A percentile compares a stretch with the other conserved stretches of the same genome.
These are phyloP conservation scores for Linnaemya tessellans DNA, from an alignment of 2,888 invertebrate genomes.

Conservation along the genomic window DNA sequence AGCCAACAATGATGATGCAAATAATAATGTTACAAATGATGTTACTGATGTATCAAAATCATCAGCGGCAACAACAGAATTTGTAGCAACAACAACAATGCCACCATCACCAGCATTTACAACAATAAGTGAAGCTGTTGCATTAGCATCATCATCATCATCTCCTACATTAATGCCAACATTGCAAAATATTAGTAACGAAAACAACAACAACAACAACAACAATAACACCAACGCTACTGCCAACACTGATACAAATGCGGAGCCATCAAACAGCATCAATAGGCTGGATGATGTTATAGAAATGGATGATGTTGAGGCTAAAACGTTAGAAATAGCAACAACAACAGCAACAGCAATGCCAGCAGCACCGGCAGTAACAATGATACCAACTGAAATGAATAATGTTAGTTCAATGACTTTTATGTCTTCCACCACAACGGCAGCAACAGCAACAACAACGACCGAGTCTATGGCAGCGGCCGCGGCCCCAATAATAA, in stretches of 20 bases:
- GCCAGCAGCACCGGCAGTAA: slow-evolving; percentile 26
- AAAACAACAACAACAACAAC: slow-evolving; percentile 64
- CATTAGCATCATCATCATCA: slow-evolving; percentile 61
- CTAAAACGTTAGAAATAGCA: slow-evolving; percentile 62
- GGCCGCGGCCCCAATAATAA: slow-evolving; percentile 61
- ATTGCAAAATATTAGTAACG: slow-evolving; percentile 56
- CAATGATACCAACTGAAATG: slow-evolving; percentile 53
- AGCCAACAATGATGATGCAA: slow-evolving; percentile 74
- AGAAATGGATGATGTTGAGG: slow-evolving; percentile 62
- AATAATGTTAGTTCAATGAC: slow-evolving; percentile 75
- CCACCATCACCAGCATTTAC: slow-evolving; percentile 37
- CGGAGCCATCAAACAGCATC: slow-evolving; percentile 31
- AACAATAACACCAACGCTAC: slow-evolving; percentile 64
- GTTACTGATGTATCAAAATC: slow-evolving; percentile 62
- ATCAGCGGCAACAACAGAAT: slow-evolving; percentile 44
- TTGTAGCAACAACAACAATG: slow-evolving; percentile 45
- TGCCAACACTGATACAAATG: slow-evolving; percentile 30
- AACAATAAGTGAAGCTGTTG: slow-evolving; percentile 55
- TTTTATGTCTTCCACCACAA: slow-evolving; percentile 62
- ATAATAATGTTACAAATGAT: slow-evolving; percentile 63
- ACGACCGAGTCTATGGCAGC: slow-evolving; percentile 48
- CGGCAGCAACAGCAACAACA: slow-evolving; percentile 31
- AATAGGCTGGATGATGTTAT: slow-evolving; percentile 60
- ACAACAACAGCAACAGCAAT: slow-evolving; percentile 45
- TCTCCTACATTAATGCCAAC: slow-evolving; percentile 50